Evolutionary conservation across 2,113 vertebrate genomes (phyloP).

Genomic region (Campylorhamphus procurvoides): DNA sequence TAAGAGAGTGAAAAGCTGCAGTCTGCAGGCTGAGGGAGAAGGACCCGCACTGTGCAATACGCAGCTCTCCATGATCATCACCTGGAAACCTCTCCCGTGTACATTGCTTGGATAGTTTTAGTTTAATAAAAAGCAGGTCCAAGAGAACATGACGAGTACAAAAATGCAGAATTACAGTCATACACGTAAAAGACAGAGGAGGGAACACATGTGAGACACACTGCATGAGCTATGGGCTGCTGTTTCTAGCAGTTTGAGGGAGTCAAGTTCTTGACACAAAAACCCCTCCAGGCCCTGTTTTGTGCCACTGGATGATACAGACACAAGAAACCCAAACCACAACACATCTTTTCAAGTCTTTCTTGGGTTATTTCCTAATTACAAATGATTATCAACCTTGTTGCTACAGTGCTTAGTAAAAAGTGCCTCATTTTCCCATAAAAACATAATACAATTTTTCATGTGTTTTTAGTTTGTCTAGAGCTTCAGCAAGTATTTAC

Average conservation of each 20-base stretch:
- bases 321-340: neutral
- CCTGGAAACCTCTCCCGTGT: neutral
- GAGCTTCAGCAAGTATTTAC: neutral
- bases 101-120: neutral
- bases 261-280: neutral
- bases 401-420: neutral
- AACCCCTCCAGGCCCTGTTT: neutral
- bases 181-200: neutral
- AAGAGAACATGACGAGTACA: neutral
- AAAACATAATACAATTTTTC: neutral
- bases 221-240: neutral
- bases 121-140: neutral
- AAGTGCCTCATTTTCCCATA: neutral
- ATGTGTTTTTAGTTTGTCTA: neutral
- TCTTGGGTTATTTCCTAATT: neutral
- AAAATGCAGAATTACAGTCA: neutral
- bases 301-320: neutral
- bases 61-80: neutral
- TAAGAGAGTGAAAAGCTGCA: neutral
- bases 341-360: neutral
- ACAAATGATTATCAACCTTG: neutral
- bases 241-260: neutral
- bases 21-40: neutral
- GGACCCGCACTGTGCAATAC: neutral
- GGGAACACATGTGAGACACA: accelerated